Evolutionary conservation across 2,888 invertebrate species (phyloP), one percentile per base, ranked within the genome.

Genomic region (Drosophila kokeensis): DNA sequence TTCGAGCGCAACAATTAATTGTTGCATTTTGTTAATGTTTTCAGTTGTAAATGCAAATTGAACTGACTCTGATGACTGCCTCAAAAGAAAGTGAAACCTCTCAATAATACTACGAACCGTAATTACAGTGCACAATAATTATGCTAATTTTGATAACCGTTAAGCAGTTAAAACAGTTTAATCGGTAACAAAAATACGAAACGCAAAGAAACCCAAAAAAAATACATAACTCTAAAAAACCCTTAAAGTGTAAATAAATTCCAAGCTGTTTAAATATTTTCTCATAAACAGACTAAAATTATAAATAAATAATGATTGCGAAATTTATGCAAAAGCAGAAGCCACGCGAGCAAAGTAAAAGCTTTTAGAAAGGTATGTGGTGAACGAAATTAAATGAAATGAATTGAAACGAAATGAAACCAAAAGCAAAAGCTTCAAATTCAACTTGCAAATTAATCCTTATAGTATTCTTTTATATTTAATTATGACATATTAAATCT

Each of bases 1-100:
- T 68, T 90, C 76, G 81, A 88, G 89, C 83, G 87, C 69, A 90
- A 81, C 87, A 90, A 81, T 86, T 85, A 89, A 88, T 82, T 82
- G 81, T 76, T 76, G 63, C 50, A 63, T 29, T 54, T 61, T 59
- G 54, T 67, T 61, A 45, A 42, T 59, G 66, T 54, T 59, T 49
- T 53, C 29, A 38, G 64, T 57, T 62, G 81, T 74, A 83, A 45
- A 83, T 75, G 82, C 87, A 88, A 83, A 87, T 87, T 67, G 64
- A 72, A 81, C 66, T 53, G 72, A 49, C 75, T 69, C 69, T 68
- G 67, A 69, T 83, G 71, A 86, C 72, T 83, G 87, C 66, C 61
- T 38, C n/a, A 58, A 78, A 78, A 81, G 81, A 87, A 85, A 89
- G 85, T 90, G 85, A 89, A 86, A 89, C 85, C 88, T 83, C 66